Base-by-base conservation (phyloP, 2,888 invertebrate genomes). In the Eupithecia exiguata region DNA sequence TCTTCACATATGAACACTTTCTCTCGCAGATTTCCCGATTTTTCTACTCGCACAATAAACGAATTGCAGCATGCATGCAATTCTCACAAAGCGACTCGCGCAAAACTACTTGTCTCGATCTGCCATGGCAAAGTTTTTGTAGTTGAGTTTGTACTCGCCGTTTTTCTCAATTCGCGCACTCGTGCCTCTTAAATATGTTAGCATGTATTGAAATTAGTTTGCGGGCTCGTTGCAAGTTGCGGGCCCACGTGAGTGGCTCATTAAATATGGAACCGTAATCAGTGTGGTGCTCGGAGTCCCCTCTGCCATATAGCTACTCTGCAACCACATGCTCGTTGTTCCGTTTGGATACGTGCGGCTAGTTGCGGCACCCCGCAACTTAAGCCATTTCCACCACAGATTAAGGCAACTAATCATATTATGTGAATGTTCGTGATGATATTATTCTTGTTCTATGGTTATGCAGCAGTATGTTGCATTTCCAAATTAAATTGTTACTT, bases 181-280 rank as follows among this genome's bases (percentile, higher is more conserved):
- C 72, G 73, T 79, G 77, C 72, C 70, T 67, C 78, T 84, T 86
- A 83, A 90, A 91, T 90, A 90, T 88, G 86, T 87, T 87, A 85
- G 84, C 84, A 82, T 83, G 87, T 90, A 92, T 92, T 90, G 91
- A 92, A 92, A 91, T 91, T 91, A 92, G 91, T 91, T 90, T 88
- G 89, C 88, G 81, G 85, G 86, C 86, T 86, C 82, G 89, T 86
- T 84, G 83, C 76, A 82, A 83, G 84, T 82, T 86, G 83, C 86
- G 86, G 84, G 85, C 84, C 87, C 88, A 87, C 84, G 89, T 89
- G 90, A 91, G 92, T 89, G 89, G 87, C 88, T 91, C 93, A 93
- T 94, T 90, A 93, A 93, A 93, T 91, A 93, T 94, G 91, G 83
- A 94, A 88, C 88, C 86, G 90, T 92, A 93, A 94, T 94, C 92